phyloP scores from a whole-genome alignment of 2,888 invertebrate genomes.

The Corythucha ciliata region DNA sequence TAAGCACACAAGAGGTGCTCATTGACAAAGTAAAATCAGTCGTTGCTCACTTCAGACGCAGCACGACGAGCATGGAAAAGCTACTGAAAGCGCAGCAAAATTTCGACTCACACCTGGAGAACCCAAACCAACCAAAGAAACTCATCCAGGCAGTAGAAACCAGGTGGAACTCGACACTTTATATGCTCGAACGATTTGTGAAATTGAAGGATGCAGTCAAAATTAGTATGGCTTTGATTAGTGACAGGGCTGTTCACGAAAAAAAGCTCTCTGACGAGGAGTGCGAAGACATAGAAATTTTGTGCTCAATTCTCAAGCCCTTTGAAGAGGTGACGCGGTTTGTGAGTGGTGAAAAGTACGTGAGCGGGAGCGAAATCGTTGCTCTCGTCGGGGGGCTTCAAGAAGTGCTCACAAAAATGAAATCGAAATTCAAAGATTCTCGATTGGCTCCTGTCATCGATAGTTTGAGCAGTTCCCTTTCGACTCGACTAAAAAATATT shows the following conservation, averaged over 20 bases:
- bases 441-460: neutral
- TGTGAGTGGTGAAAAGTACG: constrained; percentile 26
- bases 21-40: constrained; percentile 29
- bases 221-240: neutral
- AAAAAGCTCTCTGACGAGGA: neutral
- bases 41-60: constrained; percentile 18
- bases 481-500: constrained; percentile 1
- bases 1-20: constrained; percentile 24
- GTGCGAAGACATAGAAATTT: neutral
- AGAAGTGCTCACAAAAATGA: neutral
- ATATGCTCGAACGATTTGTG: constrained; percentile 23
- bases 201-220: constrained; percentile 19
- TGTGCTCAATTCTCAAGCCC: constrained; percentile 25
- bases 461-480: neutral
- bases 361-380: constrained; percentile 20
- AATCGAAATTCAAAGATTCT: neutral
- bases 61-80: neutral
- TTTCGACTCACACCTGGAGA: neutral
- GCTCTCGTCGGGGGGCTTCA: constrained; percentile 5
- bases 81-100: neutral
- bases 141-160: constrained; percentile 25
- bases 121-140: constrained; percentile 18
- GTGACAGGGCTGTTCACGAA: too few species aligned
- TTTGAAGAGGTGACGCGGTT: constrained; percentile 25
- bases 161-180: constrained; percentile 22